Evolutionary conservation across 2,888 invertebrate genomes (phyloP).

Genomic region (Cantharis rufa): DNA sequence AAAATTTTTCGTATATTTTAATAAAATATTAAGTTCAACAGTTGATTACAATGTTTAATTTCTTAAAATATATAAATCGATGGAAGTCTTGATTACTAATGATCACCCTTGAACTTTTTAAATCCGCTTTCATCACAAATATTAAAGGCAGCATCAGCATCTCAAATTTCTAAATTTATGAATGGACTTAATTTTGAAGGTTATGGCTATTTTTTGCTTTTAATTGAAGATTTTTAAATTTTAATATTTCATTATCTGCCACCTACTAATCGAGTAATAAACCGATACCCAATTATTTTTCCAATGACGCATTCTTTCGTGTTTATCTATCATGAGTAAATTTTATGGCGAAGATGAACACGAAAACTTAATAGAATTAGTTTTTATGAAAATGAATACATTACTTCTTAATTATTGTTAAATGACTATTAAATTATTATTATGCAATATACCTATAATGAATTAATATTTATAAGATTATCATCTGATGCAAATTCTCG

Average conservation of each 20-base stretch:
- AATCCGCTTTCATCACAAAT: slow-evolving; percentile 14
- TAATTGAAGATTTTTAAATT: background rate
- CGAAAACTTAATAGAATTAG: background rate
- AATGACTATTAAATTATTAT: background rate
- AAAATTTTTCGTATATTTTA: background rate
- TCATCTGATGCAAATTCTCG: background rate
- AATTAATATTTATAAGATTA: background rate
- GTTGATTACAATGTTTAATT: background rate
- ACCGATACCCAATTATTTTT: background rate
- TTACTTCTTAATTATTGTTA: background rate
- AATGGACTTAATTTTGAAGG: slow-evolving; percentile 4
- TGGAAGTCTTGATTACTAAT: background rate
- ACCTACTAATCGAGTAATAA: background rate
- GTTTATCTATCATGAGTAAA: background rate
- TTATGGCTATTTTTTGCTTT: background rate
- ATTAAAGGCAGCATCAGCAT: background rate
- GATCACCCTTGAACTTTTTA: slow-evolving; percentile 16
- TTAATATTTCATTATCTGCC: too few species aligned
- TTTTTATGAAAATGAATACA: background rate
- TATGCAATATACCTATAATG: background rate
- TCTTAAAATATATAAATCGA: background rate
- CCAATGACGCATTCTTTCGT: slow-evolving; percentile 8
- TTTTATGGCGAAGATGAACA: background rate
- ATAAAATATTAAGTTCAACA: background rate
- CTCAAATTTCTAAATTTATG: slow-evolving; percentile 11